Conservation (phyloP, 2,113 vertebrate species). For the Monarcha castaneiventris region DNA sequence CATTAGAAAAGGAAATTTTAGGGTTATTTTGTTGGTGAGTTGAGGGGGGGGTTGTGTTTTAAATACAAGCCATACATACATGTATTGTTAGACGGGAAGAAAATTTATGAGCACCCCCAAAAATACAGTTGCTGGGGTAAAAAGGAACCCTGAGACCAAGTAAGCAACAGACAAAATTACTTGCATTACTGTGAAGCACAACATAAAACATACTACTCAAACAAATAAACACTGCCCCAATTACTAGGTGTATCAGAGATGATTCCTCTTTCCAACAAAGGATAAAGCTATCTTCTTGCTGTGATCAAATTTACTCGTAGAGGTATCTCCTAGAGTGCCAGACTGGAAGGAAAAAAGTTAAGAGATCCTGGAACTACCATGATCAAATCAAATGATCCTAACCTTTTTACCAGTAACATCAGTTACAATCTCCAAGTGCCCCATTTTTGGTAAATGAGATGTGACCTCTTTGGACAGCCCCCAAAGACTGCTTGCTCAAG, state of each 20-base stretch:
- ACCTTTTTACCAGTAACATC: not conserved
- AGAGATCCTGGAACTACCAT: not conserved
- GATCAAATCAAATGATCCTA: not conserved
- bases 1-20: slow-evolving; percentile 66
- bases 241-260: not conserved
- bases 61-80: not conserved
- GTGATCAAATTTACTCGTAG: not conserved
- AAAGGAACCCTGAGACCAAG: not conserved
- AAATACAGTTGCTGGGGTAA: not conserved
- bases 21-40: not conserved
- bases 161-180: not conserved
- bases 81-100: not conserved
- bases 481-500: not conserved
- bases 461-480: not conserved
- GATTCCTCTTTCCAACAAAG: not conserved
- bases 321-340: not conserved
- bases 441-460: not conserved
- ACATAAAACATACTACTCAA: not conserved
- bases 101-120: slow-evolving; percentile 28
- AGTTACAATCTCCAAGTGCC: not conserved
- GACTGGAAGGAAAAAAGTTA: not conserved
- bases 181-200: not conserved
- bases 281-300: not conserved
- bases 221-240: not conserved
- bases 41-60: not conserved